phyloP scores from a whole-genome alignment of 1,140 invertebrate species.

The Heterodera schachtii region DNA sequence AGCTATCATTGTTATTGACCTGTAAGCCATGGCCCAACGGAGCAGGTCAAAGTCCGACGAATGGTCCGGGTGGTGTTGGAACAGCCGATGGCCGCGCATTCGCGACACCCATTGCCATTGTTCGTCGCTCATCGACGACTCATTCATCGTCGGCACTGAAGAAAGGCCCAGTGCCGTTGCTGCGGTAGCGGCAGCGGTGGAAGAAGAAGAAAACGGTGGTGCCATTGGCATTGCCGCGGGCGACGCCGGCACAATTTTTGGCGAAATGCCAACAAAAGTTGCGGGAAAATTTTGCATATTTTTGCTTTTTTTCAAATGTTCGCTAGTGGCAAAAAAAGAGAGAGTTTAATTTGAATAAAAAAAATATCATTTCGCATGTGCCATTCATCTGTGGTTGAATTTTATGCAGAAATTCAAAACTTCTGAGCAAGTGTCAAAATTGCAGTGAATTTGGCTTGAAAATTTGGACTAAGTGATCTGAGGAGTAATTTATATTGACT shows the following conservation, averaged over 20 bases:
- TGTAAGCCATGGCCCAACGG: slow-evolving; percentile 2
- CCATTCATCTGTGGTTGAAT: neutral
- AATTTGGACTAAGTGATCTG: no score
- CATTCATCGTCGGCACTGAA: no score
- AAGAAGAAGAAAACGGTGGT: neutral
- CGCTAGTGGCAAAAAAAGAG: no score
- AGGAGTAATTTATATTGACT: no score
- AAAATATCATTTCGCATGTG: no score
- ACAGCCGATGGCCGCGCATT: neutral
- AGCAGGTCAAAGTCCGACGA: slow-evolving; percentile 27
- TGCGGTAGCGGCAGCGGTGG: neutral
- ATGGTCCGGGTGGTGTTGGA: neutral
- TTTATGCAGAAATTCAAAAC: neutral
- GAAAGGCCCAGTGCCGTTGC: no score
- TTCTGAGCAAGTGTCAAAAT: no score
- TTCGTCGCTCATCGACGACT: neutral
- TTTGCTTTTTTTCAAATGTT: no score
- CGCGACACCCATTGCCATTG: slow-evolving; percentile 7
- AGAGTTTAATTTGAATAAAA: no score
- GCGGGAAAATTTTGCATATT: neutral
- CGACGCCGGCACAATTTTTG: neutral
- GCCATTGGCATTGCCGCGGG: neutral
- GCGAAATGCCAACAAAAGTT: neutral
- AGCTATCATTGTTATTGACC: neutral
- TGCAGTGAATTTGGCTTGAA: no score